Conservation (phyloP, 2,888 invertebrate genomes). For the Rhorus exstirpatorius region DNA sequence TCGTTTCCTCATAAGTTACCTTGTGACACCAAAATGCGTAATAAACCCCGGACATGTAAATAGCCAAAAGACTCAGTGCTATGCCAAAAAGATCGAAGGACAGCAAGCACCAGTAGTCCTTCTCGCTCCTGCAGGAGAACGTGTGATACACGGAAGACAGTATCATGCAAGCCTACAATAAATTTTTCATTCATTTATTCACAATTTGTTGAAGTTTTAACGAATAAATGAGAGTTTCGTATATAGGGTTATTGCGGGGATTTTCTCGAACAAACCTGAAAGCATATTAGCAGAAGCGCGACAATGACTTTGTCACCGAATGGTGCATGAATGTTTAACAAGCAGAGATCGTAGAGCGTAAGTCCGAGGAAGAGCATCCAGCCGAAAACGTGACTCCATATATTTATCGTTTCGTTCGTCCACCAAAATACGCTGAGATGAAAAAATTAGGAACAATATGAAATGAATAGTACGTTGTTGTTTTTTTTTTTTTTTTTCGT, state of each 20-base stretch:
- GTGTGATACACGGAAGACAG: constrained; percentile 97
- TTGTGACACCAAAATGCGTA: constrained; percentile 98
- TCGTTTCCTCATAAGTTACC: no score
- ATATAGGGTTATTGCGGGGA: neutral
- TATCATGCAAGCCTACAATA: constrained; percentile 94
- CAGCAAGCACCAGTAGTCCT: constrained; percentile 94
- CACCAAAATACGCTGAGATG: constrained; percentile 95
- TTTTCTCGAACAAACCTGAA: constrained; percentile 89
- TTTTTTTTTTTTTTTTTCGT: neutral
- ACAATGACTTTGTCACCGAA: constrained; percentile 94
- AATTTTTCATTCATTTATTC: neutral
- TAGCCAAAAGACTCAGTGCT: constrained; percentile 95
- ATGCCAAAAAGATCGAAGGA: constrained; percentile 97
- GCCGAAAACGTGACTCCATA: constrained; percentile 98
- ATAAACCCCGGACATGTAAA: constrained; percentile 98
- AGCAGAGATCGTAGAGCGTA: constrained; percentile 93
- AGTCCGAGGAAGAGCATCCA: constrained; percentile 94
- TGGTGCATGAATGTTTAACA: constrained; percentile 93
- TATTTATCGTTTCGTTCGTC: constrained; percentile 99
- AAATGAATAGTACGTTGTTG: neutral
- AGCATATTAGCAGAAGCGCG: constrained; percentile 93
- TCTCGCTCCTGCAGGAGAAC: constrained; percentile 96
- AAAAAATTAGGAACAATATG: neutral
- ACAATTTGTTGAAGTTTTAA: neutral
- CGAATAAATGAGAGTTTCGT: neutral